phyloP scores from a whole-genome alignment of 2,888 invertebrate species.

The Phortica okadai region DNA sequence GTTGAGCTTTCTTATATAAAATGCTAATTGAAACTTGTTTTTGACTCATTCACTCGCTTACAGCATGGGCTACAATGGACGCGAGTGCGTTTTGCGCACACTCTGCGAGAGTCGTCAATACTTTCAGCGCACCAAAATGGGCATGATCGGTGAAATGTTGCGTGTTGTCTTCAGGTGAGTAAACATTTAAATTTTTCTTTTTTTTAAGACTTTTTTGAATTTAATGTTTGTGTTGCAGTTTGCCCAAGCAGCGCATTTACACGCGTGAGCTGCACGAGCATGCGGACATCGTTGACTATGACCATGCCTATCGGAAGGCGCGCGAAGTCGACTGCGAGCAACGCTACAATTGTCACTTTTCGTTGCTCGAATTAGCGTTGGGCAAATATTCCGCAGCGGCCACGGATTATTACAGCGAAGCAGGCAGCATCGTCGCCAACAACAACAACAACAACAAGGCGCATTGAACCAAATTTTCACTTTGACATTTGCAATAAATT shows the following conservation, averaged over 20 bases:
- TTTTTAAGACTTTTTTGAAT: not conserved
- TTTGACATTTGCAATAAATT: slow-evolving; percentile 55
- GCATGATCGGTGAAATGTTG: slow-evolving; percentile 84
- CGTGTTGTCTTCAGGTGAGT: slow-evolving; percentile 84
- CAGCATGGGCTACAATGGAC: slow-evolving; percentile 87
- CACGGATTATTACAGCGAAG: slow-evolving; percentile 58
- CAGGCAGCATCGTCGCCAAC: not conserved
- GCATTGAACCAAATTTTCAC: not conserved
- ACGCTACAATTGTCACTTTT: slow-evolving; percentile 82
- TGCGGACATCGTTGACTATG: slow-evolving; percentile 82
- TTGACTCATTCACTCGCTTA: slow-evolving; percentile 46
- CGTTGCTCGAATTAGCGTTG: slow-evolving; percentile 84
- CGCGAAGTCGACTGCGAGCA: slow-evolving; percentile 78
- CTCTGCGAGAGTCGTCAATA: slow-evolving; percentile 85
- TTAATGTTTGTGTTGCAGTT: slow-evolving; percentile 75
- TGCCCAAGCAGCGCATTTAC: slow-evolving; percentile 82
- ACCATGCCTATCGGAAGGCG: slow-evolving; percentile 81
- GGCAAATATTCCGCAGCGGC: slow-evolving; percentile 77
- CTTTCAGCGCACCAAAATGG: slow-evolving; percentile 81
- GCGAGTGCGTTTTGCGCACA: slow-evolving; percentile 83
- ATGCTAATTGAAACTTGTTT: not conserved
- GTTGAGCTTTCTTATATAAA: slow-evolving; percentile 73
- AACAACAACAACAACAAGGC: not conserved
- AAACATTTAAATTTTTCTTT: not conserved
- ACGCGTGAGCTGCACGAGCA: slow-evolving; percentile 83